Evolutionary conservation across 2,888 invertebrate genomes (phyloP), one percentile per base, ranked within the genome.

Genomic region (Lydus trimaculatus): DNA sequence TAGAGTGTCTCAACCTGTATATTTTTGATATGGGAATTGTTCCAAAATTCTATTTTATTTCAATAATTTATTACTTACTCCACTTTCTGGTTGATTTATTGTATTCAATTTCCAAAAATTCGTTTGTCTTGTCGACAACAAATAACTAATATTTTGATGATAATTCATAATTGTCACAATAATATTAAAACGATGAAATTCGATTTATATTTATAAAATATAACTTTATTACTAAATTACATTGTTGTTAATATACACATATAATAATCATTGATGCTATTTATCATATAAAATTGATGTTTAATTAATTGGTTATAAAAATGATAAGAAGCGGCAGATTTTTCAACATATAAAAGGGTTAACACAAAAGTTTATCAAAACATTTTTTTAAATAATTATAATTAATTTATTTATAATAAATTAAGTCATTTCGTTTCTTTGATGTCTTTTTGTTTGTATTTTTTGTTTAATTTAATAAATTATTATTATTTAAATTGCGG

Each of bases 51-150:
- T 28, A 25, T 25, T 28, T 15, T 31, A 58, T 31, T 58, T 31
- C 58, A 4, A 23, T 17, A 43, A 43, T 4, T 59, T 33, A 59
- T 9, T 23, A 78, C 80, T 79, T 64, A 80, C 80, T 72, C 80
- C 79, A 66, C 78, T 80, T 65, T 80, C 80, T 11, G 75, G 75
- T 17, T 65, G 68, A 58, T 61, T 62, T 28, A 59, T 56, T 31
- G 25, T 61, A 11, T 65, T 59, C 33, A 28, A 68, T 61, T 69
- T 69, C 69, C 69, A 69, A 61, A 60, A 69, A 52, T 28, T 61
- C 36, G 36, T 61, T 25, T 65, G 60, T 28, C 33, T 20, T 33
- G 61, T 36, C 31, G 31, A 60, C 43, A 59, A 60, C 43, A 59
- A 48, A 65, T 25, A 65, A 68, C 64, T 61, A 39, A 52, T 61